Percentiles rank a stretch among this genome's conserved stretches.
Evolutionary conservation across 2,113 vertebrate genomes (phyloP).

Genomic region (Argyrosomus japonicus): DNA sequence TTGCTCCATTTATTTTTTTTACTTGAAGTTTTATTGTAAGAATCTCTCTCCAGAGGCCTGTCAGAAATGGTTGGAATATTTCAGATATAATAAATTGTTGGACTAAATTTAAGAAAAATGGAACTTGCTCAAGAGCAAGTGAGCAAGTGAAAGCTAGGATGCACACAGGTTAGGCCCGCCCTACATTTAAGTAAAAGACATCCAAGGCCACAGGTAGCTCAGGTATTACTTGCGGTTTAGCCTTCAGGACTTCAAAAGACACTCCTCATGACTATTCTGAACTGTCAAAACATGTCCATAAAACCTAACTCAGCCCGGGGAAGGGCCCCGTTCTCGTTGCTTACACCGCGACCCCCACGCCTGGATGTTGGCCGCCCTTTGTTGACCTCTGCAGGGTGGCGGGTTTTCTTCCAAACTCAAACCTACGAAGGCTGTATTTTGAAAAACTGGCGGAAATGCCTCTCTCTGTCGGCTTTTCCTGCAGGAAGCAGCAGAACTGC

Average conservation of each 20-base stretch:
- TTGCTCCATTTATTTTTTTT: constrained; percentile 37
- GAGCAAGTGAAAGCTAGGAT: constrained; percentile 42
- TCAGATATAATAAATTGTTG: not conserved
- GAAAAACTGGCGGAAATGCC: constrained; percentile 81
- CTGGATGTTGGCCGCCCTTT: constrained; percentile 57
- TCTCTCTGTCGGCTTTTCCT: constrained; percentile 72
- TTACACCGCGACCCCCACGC: constrained; percentile 37
- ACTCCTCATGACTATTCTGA: constrained; percentile 68
- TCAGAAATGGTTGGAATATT: not conserved
- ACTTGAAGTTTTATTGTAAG: constrained; percentile 3
- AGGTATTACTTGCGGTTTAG: constrained; percentile 68
- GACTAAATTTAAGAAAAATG: constrained; percentile 2
- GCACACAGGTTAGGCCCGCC: constrained; percentile 10
- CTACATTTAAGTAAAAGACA: constrained; percentile 31
- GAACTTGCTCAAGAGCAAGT: not conserved
- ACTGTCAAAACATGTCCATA: constrained; percentile 74
- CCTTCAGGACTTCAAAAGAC: constrained; percentile 64
- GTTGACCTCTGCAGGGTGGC: constrained; percentile 63
- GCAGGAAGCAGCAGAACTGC: constrained; percentile 79
- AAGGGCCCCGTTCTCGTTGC: constrained; percentile 13
- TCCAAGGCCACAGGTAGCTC: constrained; percentile 51
- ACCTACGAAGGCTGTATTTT: constrained; percentile 51
- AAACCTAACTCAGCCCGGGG: constrained; percentile 37
- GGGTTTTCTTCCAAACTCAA: constrained; percentile 24
- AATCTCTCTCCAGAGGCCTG: not conserved